phyloP scores from a whole-genome alignment of 2,797 vertebrate species.

The Amazonetta brasiliensis region DNA sequence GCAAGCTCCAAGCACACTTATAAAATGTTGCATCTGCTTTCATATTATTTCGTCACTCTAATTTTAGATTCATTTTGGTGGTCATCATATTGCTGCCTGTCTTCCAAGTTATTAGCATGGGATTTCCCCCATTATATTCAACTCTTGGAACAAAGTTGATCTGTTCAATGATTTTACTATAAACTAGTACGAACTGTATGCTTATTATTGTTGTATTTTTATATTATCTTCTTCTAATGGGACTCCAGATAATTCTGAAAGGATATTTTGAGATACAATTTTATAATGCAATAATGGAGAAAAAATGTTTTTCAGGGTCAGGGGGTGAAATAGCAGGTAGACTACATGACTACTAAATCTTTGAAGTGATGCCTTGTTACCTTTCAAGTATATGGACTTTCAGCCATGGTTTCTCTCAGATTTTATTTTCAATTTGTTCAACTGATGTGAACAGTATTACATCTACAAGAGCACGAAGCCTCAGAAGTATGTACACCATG shows the following conservation, averaged over 20 bases:
- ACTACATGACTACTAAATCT: background rate
- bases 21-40: background rate
- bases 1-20: background rate
- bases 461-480: constrained; percentile 7
- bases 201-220: background rate
- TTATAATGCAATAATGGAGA: background rate
- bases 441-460: background rate
- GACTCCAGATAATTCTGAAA: background rate
- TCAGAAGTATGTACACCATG: background rate
- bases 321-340: background rate
- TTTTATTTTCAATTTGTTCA: background rate
- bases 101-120: background rate
- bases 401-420: background rate
- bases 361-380: background rate
- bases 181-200: background rate
- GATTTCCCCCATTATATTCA: background rate
- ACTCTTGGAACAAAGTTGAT: background rate
- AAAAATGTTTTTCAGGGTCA: background rate
- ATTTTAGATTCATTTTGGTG: background rate
- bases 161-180: background rate
- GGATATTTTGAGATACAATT: background rate
- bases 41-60: background rate
- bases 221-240: background rate
- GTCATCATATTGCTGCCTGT: background rate
- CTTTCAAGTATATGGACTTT: background rate